Conservation (phyloP, 2,797 vertebrate species). For the Phalanger gymnotis region DNA sequence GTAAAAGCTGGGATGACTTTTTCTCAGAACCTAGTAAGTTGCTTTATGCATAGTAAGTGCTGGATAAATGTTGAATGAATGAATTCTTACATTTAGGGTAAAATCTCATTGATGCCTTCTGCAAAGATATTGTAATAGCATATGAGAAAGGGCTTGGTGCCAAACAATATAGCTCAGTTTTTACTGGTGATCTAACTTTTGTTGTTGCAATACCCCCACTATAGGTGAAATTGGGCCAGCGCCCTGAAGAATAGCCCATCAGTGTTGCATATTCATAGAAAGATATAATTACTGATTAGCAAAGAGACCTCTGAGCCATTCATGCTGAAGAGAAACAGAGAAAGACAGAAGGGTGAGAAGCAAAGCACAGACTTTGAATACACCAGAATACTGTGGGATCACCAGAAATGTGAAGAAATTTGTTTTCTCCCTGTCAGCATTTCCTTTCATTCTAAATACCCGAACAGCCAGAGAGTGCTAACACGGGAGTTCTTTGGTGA, state of each 20-base stretch:
- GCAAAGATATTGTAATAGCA: neutral
- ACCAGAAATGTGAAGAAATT: neutral
- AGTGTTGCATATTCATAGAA: neutral
- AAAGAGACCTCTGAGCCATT: neutral
- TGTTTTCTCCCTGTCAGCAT: neutral
- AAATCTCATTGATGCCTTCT: neutral
- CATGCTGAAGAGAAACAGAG: neutral
- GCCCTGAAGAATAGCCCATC: neutral
- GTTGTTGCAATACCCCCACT: neutral
- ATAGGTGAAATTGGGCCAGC: neutral
- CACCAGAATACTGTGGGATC: neutral
- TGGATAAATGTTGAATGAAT: neutral
- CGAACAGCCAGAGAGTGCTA: neutral
- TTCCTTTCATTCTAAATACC: neutral
- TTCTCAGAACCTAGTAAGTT: neutral
- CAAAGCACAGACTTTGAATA: neutral
- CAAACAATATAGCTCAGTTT: neutral
- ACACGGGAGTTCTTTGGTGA: neutral
- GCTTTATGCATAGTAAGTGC: neutral
- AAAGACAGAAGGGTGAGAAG: neutral
- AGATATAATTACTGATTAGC: neutral
- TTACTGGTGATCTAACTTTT: neutral
- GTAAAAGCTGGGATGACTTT: neutral
- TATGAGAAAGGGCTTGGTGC: neutral
- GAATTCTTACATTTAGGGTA: neutral